Evolutionary conservation across 2,797 vertebrate species (phyloP), one percentile per base, ranked within the genome.

Genomic region (Halcyon leucocephala): DNA sequence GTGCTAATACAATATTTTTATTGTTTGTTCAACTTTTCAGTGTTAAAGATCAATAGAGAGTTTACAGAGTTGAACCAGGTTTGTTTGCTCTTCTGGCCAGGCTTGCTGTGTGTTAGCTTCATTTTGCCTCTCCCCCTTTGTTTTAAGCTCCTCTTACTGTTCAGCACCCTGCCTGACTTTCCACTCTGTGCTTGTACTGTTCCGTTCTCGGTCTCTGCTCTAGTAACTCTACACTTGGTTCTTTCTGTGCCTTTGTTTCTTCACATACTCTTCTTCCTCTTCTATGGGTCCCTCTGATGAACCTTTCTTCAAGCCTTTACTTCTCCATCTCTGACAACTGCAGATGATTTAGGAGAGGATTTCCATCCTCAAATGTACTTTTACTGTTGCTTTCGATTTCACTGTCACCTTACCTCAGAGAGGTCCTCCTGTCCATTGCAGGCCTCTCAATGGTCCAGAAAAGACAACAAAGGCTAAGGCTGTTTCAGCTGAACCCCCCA

Each of bases 51-150:
- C 29, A 35, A 18, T 4, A 55, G 28, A 42, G 33, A 61, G 21
- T 39, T 74, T 70, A 67, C 0, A 5, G 7, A 67, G 71, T 16
- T 51, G 48, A 69, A 61, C 0, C 0, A 77, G 33, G 29, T 49
- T 72, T 42, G 12, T 81, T 91, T 72, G 46, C 72, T 42, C 16
- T 67, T 67, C 46, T 93, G 82, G 52, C 24, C 69, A 14, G 46
- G 31, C n/a, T 62, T 66, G 37, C 35, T 79, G 6, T 48, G 51
- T 22, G 3, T 65, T 42, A 71, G 12, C 65, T 91, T 83, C 24
- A 10, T 57, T 57, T 54, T 61, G 24, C n/a, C 22, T 79, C 58
- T 74, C 29, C 25, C 7, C 20, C 1, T 31, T 67, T 52, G 26
- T 74, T 93, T 65, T 54, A 79, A 86, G 42, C 35, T 72, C 46